These are phyloP conservation scores for Numida meleagris DNA, from an alignment of 2,113 vertebrate genomes.

Conservation along the genomic window DNA sequence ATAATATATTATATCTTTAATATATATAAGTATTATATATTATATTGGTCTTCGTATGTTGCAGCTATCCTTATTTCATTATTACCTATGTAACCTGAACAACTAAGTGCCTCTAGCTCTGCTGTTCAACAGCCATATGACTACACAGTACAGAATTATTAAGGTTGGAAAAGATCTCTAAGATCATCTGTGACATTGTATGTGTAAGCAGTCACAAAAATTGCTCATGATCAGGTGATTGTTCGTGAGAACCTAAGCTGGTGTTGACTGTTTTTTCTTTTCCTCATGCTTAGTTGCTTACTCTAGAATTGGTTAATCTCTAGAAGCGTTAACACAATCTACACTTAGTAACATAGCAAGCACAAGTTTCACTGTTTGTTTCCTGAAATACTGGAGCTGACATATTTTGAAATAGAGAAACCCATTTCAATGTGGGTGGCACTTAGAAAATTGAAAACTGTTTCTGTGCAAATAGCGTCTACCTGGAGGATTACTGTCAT, in stretches of 20 bases:
- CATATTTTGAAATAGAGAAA: not conserved
- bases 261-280: not conserved
- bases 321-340: not conserved
- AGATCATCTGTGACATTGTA: accelerated
- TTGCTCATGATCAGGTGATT: not conserved
- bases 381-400: not conserved
- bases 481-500: not conserved
- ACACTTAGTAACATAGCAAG: not conserved
- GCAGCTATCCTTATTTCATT: not conserved
- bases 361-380: not conserved
- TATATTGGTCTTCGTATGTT: not conserved
- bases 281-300: not conserved
- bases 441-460: not conserved
- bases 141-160: too few species aligned
- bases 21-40: too few species aligned
- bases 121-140: not conserved
- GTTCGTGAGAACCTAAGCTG: not conserved
- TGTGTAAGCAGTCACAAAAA: not conserved
- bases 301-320: not conserved
- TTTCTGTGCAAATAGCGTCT: not conserved
- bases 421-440: not conserved
- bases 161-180: too few species aligned
- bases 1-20: too few species aligned
- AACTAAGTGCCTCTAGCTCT: not conserved
- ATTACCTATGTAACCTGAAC: not conserved